phyloP scores from a whole-genome alignment of 2,113 vertebrate species.

The Petrocephalus zakoni region DNA sequence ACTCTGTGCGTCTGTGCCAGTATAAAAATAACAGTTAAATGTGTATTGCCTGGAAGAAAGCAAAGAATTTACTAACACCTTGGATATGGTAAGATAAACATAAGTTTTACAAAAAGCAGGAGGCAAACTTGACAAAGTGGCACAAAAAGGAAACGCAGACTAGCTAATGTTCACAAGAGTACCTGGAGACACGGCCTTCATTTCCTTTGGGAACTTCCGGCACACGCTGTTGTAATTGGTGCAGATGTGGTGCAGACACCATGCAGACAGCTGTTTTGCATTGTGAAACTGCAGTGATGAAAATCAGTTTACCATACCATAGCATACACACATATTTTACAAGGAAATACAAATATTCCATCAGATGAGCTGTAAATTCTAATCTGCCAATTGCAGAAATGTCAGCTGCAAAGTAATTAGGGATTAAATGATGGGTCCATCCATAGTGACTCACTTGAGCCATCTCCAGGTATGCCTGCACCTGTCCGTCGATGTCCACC shows the following conservation, averaged over 20 bases:
- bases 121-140: not conserved
- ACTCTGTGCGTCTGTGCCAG: not conserved
- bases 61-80: not conserved
- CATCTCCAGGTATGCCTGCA: constrained; percentile 77
- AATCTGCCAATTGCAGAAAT: not conserved
- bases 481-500: constrained; percentile 75
- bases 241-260: constrained; percentile 88
- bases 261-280: constrained; percentile 71
- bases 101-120: not conserved
- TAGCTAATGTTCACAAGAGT: constrained; percentile 10
- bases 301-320: not conserved
- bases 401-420: not conserved
- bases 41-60: not conserved
- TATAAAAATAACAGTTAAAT: not conserved
- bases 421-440: not conserved
- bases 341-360: not conserved
- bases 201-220: constrained; percentile 82
- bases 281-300: constrained; percentile 70
- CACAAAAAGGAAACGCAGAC: not conserved
- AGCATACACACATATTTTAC: not conserved
- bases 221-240: constrained; percentile 87
- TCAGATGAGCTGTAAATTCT: not conserved
- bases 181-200: constrained; percentile 83
- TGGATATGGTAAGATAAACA: not conserved
- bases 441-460: constrained; percentile 63